A percentile compares a stretch with the other conserved stretches of the same genome.
Evolutionary conservation across 53 echinoderm and acorn worm genomes (phyloP).

Genomic region (Echinometra lucunter): DNA sequence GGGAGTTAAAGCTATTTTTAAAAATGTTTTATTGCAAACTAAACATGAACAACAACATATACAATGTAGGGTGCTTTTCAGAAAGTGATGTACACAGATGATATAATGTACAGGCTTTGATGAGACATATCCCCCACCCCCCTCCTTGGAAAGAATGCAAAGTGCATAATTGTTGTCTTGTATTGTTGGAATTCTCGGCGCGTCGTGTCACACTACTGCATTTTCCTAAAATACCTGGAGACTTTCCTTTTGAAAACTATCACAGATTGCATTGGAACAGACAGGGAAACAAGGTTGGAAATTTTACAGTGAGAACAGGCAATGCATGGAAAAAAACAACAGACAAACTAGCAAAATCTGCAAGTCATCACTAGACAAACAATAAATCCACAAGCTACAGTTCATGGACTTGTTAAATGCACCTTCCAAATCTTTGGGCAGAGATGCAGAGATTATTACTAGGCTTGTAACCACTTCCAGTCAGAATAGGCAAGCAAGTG

Average conservation of each 20-base stretch:
- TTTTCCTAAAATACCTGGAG: no score
- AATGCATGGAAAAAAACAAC: conserved; percentile 1
- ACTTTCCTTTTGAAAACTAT: neutral
- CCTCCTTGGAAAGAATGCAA: no score
- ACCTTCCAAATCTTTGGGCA: neutral
- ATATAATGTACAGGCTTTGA: no score
- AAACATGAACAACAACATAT: no score
- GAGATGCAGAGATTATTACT: neutral
- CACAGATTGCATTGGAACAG: neutral
- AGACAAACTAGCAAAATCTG: neutral
- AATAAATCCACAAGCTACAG: neutral
- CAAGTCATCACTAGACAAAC: conserved; percentile 12
- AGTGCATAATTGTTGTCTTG: no score
- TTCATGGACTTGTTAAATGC: neutral
- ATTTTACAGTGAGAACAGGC: neutral
- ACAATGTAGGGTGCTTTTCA: no score
- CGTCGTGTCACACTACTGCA: no score
- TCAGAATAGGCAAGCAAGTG: neutral
- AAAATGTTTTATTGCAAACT: no score
- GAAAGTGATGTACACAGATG: no score
- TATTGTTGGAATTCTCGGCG: no score
- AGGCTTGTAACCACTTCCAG: conserved; percentile 15
- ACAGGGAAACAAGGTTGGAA: conserved; percentile 18
- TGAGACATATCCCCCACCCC: no score
- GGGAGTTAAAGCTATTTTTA: no score